A percentile compares a stretch with the other conserved stretches of the same genome.
Evolutionary conservation across 1,140 invertebrate genomes (phyloP).

Genomic region (Yoshiicerus persimilis): DNA sequence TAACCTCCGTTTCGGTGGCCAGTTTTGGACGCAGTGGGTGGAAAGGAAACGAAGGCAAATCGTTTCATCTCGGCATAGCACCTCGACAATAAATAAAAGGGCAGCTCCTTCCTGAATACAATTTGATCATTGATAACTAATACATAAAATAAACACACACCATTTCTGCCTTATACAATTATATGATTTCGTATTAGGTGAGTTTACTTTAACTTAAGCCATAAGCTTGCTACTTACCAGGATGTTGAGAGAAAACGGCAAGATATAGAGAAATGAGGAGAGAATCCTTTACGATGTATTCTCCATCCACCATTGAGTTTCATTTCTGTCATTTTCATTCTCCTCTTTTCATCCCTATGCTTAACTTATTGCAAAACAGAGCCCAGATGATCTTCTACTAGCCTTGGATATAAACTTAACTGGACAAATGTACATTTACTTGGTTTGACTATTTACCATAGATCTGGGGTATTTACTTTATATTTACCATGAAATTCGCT

Average conservation of each 20-base stretch:
- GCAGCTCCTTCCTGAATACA: background rate
- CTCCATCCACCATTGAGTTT: constrained; percentile 31
- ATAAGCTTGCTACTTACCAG: too few species aligned
- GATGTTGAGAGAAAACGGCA: background rate
- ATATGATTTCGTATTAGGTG: too few species aligned
- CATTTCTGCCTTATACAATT: background rate
- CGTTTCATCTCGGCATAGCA: background rate
- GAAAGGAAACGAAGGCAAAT: background rate
- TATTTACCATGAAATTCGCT: background rate
- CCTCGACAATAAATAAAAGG: constrained; percentile 11
- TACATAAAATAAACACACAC: constrained; percentile 15
- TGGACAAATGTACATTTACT: background rate
- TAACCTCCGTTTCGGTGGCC: background rate
- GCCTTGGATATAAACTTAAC: background rate
- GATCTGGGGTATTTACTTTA: background rate
- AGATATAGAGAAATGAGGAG: background rate
- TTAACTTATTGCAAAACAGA: background rate
- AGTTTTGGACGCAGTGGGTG: background rate
- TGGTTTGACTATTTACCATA: background rate
- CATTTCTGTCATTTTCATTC: constrained; percentile 22
- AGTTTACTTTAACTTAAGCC: too few species aligned
- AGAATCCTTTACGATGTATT: constrained; percentile 13
- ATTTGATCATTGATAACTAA: constrained; percentile 18
- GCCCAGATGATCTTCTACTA: background rate
- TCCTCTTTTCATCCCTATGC: constrained; percentile 4